Percentiles rank a stretch among this genome's conserved stretches.
These are phyloP conservation scores for Gallinago paraguaiae DNA, from an alignment of 2,113 vertebrate genomes.

Conservation along the genomic window DNA sequence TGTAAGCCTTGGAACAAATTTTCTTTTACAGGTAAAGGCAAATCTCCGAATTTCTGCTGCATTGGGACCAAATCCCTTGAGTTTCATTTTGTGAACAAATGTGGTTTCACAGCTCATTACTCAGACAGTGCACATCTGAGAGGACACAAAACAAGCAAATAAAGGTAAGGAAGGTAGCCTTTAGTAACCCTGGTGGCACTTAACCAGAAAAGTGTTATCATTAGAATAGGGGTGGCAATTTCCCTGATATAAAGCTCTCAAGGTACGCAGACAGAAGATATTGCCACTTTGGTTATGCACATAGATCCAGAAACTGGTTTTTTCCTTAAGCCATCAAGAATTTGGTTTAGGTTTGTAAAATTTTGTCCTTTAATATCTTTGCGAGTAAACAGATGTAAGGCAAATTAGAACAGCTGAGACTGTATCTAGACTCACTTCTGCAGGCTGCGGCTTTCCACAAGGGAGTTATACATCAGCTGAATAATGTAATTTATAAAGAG, in stretches of 20 bases:
- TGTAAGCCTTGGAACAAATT: background rate
- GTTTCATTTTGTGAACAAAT: background rate
- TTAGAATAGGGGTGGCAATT: background rate
- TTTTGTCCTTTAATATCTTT: background rate
- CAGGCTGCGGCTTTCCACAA: background rate
- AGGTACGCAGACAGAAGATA: background rate
- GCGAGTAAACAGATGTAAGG: background rate
- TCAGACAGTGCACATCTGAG: background rate
- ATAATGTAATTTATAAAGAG: background rate
- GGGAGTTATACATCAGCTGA: background rate
- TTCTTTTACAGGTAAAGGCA: background rate
- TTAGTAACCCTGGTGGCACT: background rate
- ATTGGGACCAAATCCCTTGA: background rate
- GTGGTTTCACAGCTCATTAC: constrained; percentile 16
- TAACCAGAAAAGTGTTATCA: background rate
- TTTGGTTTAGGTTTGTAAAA: background rate
- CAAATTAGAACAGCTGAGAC: background rate
- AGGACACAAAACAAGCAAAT: background rate
- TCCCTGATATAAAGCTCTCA: background rate
- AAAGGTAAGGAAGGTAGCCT: background rate
- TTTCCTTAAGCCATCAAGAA: background rate
- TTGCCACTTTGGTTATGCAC: background rate
- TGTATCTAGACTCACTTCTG: background rate
- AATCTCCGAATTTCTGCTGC: constrained; percentile 5
- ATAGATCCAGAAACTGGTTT: background rate